Base-by-base conservation (phyloP, 1,140 invertebrate species). In the Saccostrea echinata region DNA sequence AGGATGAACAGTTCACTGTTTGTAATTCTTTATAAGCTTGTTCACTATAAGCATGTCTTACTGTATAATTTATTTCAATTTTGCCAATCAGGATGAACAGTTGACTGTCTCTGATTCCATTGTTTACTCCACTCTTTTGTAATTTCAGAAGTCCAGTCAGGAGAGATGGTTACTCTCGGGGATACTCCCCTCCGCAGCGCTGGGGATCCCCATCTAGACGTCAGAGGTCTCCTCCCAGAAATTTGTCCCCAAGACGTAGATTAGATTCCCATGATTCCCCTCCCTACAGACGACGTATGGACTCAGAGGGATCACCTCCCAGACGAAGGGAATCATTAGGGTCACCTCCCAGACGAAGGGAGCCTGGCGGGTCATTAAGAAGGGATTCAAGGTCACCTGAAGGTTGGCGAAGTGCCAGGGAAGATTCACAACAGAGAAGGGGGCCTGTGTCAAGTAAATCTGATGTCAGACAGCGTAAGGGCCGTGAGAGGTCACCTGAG, bases 321-420 rank as follows among this genome's bases (percentile, higher is more conserved):
- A 21, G 57, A 18, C 18, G 57, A 24, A 61, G 57, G 57, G 57
- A 61, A 61, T 61, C 57, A 0, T 3, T 61, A 24, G 57, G 57
- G n/a, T 64, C 57, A 2, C 27, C 24, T 30, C 68, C 18, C 6
- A 27, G 68, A 12, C 24, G 68, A 33, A 30, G 30, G 68, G 68
- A 76, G 30, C 27, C 68, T 11, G 12, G 13, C 3, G 68, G 68
- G 30, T 76, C 68, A 12, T 27, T 27, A 76, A 27, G 68, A 27
- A 76, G 68, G 18, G 68, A 76, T 30, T 76, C 68, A 13, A 33
- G 68, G 27, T 76, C 68, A 33, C 68, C 55, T 61, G 55, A 61
- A 18, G 18, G 18, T n/a, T n/a, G 55, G 55, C 55, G 55, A 3
- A n/a, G 55, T 21, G 18, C n/a, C 55, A 18, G 68, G 33, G 24